phyloP scores from a whole-genome alignment of 2,797 vertebrate genomes.

The Eulemur mongoz region DNA sequence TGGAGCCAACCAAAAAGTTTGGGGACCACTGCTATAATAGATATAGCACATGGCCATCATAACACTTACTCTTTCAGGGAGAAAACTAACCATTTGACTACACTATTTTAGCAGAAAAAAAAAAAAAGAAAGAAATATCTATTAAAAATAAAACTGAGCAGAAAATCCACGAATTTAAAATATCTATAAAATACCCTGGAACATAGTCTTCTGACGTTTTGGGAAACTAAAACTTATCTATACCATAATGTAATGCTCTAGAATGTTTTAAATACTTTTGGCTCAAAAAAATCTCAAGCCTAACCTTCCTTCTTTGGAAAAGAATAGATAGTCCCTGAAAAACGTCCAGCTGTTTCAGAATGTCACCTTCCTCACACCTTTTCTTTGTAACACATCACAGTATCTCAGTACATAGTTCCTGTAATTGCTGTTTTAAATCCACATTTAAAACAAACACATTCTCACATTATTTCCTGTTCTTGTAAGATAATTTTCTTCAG shows the following conservation, averaged over 20 bases:
- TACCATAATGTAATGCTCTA: background rate
- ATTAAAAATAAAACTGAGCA: background rate
- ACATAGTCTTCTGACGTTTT: background rate
- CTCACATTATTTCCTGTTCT: background rate
- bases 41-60: background rate
- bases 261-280: constrained; percentile 67
- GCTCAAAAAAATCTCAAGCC: constrained; percentile 7
- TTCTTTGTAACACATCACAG: background rate
- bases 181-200: background rate
- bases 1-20: too few relatives aligned
- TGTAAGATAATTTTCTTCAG: background rate
- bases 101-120: background rate
- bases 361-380: background rate
- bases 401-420: background rate
- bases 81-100: background rate
- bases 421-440: constrained; percentile 23
- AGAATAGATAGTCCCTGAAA: background rate
- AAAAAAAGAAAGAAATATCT: background rate
- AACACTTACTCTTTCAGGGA: background rate
- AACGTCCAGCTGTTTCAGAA: background rate
- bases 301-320: constrained; percentile 7
- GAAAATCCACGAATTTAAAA: background rate
- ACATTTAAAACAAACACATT: background rate
- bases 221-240: background rate
- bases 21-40: background rate